A percentile compares a stretch with the other conserved stretches of the same genome.
phyloP scores from a whole-genome alignment of 2,888 invertebrate species.

The Protophormia terraenovae region DNA sequence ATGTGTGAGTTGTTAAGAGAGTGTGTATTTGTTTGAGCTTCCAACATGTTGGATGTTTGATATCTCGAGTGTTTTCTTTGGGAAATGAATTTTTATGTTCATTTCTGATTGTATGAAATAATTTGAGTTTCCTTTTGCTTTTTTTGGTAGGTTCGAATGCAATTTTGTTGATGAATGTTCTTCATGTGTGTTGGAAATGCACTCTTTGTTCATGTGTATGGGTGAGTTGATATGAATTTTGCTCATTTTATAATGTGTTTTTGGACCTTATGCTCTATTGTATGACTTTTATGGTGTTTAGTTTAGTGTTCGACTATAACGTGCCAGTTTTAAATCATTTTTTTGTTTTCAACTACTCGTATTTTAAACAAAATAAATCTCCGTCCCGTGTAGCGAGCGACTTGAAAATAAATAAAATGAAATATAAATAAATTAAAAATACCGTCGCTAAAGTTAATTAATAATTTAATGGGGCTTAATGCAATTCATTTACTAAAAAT shows the following conservation, averaged over 20 bases:
- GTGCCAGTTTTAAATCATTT: conserved; percentile 65
- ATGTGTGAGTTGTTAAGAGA: not conserved
- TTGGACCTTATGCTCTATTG: conserved; percentile 42
- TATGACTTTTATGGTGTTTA: conserved; percentile 51
- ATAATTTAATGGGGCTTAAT: not conserved
- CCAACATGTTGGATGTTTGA: conserved; percentile 40
- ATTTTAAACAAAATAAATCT: conserved; percentile 26
- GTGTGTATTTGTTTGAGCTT: not conserved
- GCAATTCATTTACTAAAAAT: not conserved
- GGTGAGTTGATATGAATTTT: not conserved
- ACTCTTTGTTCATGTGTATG: conserved; percentile 3
- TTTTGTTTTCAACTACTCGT: conserved; percentile 5
- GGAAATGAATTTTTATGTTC: not conserved
- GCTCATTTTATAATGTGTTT: conserved; percentile 38
- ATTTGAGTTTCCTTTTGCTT: conserved; percentile 1
- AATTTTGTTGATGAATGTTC: conserved; percentile 47
- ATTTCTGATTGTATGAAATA: not conserved
- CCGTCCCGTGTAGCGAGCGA: conserved; percentile 32
- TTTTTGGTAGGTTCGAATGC: conserved; percentile 37
- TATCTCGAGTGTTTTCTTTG: conserved; percentile 6
- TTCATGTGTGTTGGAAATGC: conserved; percentile 29
- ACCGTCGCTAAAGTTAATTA: conserved; percentile 46
- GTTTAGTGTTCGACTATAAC: conserved; percentile 60
- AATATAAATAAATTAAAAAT: conserved; percentile 1
- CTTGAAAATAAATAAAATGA: not conserved